Percentiles rank a stretch among this genome's conserved stretches.
These are phyloP conservation scores for Octomys mimax DNA, from an alignment of 2,797 vertebrate genomes.

Conservation along the genomic window DNA sequence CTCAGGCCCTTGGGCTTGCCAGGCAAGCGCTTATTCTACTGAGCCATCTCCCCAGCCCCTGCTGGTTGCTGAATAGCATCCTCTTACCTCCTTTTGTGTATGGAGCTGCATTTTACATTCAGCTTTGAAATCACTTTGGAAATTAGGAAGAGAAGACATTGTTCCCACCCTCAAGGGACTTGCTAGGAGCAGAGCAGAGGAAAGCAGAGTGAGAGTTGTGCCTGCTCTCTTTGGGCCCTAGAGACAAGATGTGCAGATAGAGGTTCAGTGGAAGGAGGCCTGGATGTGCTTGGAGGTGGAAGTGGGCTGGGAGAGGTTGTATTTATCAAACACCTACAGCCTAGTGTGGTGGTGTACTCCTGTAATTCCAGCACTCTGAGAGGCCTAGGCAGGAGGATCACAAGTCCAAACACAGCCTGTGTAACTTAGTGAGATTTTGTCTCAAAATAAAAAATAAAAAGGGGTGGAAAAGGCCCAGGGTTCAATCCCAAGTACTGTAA, in stretches of 20 bases:
- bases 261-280: not conserved
- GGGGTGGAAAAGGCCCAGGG: not conserved
- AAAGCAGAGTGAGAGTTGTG: not conserved
- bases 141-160: conserved; percentile 15
- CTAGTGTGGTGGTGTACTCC: not conserved
- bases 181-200: not conserved
- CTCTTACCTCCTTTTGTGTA: not conserved
- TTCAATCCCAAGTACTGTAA: not conserved
- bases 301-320: not conserved
- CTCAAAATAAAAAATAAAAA: not conserved
- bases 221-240: not conserved
- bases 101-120: not conserved
- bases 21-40: too few species aligned
- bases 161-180: conserved; percentile 46
- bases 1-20: too few species aligned
- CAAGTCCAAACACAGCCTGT: not conserved
- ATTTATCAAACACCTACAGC: not conserved
- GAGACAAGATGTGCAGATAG: conserved; percentile 5
- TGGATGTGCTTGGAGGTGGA: not conserved
- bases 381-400: not conserved
- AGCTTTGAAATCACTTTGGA: not conserved
- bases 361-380: not conserved
- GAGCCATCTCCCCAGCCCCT: too few species aligned
- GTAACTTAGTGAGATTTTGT: not conserved
- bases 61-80: not conserved